Evolutionary conservation across 2,797 vertebrate genomes (phyloP), one percentile per base, ranked within the genome.

Genomic region (Coracias cyanogaster): DNA sequence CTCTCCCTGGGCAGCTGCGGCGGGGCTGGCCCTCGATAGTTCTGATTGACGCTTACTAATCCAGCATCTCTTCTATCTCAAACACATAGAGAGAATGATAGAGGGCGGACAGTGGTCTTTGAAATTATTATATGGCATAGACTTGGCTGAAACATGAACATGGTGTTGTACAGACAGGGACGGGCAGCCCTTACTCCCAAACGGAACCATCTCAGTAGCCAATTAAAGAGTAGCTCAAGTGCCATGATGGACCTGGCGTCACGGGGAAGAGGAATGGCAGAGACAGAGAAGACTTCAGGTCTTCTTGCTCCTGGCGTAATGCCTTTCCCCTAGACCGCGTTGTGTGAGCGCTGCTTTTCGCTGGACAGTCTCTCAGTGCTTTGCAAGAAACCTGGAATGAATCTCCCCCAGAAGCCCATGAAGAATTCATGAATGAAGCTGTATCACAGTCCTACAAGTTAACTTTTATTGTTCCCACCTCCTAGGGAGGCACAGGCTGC

Each of bases 1-100:
- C 71, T 92, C 29, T 86, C 73, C 62, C 71, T 84, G 84, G 86
- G 58, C 86, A 89, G 79, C 77, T 92, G 84, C 78, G 84, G 60
- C 87, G 58, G 49, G 74, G 67, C 70, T 90, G 86, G 77, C 41
- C 60, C 77, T 86, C 51, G 39, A 0, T 66, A n/a, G 79, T 94
- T 84, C 82, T 96, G 81, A 77, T 41, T 16, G 66, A 65, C 64
- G 31, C 43, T 90, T 85, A 70, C 39, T 76, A 64, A 57, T 90
- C 85, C 77, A 49, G 20, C 55, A 70, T 77, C 7, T 84, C 82
- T 79, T 70, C 58, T 79, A 7, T 54, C 48, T 84, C 21, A 94
- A 84, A 62, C 49, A 33, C 4, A 10, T 62, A 7, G 58, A 65
- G 15, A 82, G 48, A 88, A 52, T 35, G 55, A 77, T 67, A 60